Evolutionary conservation across 1,140 invertebrate species (phyloP), one percentile per base, ranked within the genome.

Genomic region (Atta texana): DNA sequence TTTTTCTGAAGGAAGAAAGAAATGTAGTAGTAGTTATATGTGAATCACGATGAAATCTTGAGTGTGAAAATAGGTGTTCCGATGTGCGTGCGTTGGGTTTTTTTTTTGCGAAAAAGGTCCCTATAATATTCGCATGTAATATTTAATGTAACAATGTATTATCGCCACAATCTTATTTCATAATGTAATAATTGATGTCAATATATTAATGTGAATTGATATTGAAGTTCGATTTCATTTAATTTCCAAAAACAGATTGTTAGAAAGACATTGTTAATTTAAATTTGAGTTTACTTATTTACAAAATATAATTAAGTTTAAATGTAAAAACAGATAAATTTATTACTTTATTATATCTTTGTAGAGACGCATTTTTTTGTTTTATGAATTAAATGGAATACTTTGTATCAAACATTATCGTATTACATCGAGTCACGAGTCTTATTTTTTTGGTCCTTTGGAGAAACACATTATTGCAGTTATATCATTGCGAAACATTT

Each of bases 391-490:
- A 66, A 34, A 39, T 18, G 21, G 49, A 59, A 66, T 53, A 31
- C 49, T 78, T 72, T 84, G 55, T 44, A 18, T 18, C 31, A 55
- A 59, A 89, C 34, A 78, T 76, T 90, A 88, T 86, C 89, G 59
- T 72, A 84, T 91, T 92, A 89, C 88, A 80, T 77, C 85, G 75
- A 87, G 90, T 90, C 89, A 89, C 90, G 90, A 92, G 88, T 85
- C 82, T 92, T 92, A 90, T 88, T 78, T 77, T 76, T 91, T 89
- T 85, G 69, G 75, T 78, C 51, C 84, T 86, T 80, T 34, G 44
- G 28, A 49, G 72, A 57, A 81, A 92, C 84, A 88, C 92, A 92
- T 92, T 92, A 85, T 92, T 81, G 34, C 51, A 81, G 69, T 85
- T 77, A 74, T 86, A 85, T 87, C 68, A 91, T 84, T 82, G 89